Conservation (phyloP, 2,888 invertebrate genomes). For the Nyleta sp. region DNA sequence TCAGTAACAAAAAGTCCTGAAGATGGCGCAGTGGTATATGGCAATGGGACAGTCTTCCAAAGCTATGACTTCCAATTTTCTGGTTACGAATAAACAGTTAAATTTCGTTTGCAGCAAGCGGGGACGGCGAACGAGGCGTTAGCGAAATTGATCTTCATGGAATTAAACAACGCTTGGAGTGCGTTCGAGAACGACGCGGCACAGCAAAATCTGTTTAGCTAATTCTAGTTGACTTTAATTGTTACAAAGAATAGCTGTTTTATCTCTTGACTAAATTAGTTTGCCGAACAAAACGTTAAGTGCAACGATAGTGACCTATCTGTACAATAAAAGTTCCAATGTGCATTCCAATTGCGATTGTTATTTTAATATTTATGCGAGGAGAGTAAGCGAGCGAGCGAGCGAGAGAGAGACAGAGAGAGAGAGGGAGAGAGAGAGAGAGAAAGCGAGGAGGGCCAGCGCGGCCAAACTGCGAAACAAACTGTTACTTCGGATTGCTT, state of each 20-base stretch:
- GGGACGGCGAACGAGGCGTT: conserved; percentile 96
- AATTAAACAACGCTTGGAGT: conserved; percentile 99
- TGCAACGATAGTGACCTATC: conserved; percentile 59
- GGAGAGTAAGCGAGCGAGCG: conserved; percentile 16
- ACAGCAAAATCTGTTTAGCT: conserved; percentile 89
- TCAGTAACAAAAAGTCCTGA: too few species aligned
- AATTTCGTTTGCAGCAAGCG: conserved; percentile 88
- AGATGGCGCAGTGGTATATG: too few species aligned
- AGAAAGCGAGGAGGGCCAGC: not conserved
- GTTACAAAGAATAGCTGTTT: conserved; percentile 65
- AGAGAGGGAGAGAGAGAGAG: not conserved
- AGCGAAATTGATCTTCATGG: conserved; percentile 99
- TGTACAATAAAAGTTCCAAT: conserved; percentile 60
- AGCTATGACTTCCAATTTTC: too few species aligned
- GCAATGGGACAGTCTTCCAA: too few species aligned
- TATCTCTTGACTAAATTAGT: conserved; percentile 58
- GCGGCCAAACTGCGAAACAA: conserved; percentile 16
- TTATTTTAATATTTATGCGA: conserved; percentile 61
- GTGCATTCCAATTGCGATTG: conserved; percentile 64
- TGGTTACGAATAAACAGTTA: too few species aligned
- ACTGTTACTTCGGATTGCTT: conserved; percentile 47
- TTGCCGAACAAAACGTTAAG: conserved; percentile 51
- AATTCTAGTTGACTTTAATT: conserved; percentile 71
- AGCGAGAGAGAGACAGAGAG: not conserved
- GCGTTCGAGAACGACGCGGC: conserved; percentile 96